Evolutionary conservation across 2,113 vertebrate species (phyloP), one percentile per base, ranked within the genome.

Genomic region (Rhodinocichla rosea): DNA sequence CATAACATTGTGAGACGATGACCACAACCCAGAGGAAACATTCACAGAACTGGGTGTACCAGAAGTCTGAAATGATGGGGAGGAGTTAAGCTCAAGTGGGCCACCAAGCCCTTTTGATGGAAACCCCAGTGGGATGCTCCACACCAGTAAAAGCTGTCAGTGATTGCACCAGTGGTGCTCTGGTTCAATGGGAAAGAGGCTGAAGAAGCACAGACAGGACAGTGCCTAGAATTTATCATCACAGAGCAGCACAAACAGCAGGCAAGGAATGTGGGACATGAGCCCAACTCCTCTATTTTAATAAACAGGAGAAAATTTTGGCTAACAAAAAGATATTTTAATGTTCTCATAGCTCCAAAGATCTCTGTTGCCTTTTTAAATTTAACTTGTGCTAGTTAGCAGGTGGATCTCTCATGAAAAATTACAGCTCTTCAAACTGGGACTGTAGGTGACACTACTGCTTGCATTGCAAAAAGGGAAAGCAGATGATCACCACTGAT

Each of bases 171-270:
- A 67, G 47, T 3, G 8, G 7, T 18, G 30, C 19, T 64, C 17
- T 1, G 1, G 15, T n/a, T 74, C n/a, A 11, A 3, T 1, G 6
- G 49, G 17, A 57, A 77, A 75, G 17, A 13, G 28, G 47, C 21
- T 84, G 24, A 42, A 63, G 44, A 18, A 63, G 32, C 49, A 27
- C 21, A 56, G 19, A 3, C 7, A 60, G 53, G 12, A 22, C 28
- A 75, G 20, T 18, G 17, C 7, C 15, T 8, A 3, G 19, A 73
- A 15, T 22, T 91, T 16, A 27, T 33, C 60, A 56, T 3, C 45
- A 45, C 27, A 17, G 18, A 3, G 22, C 12, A 74, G 26, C 12
- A 35, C 12, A n/a, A 60, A 32, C 5, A 64, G 44, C 5, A 60
- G 47, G n/a, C 53, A 79, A 40, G 6, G 26, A 8, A 79, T n/a